Conservation (phyloP, 1,140 invertebrate genomes). For the Ridgeia piscesae region DNA sequence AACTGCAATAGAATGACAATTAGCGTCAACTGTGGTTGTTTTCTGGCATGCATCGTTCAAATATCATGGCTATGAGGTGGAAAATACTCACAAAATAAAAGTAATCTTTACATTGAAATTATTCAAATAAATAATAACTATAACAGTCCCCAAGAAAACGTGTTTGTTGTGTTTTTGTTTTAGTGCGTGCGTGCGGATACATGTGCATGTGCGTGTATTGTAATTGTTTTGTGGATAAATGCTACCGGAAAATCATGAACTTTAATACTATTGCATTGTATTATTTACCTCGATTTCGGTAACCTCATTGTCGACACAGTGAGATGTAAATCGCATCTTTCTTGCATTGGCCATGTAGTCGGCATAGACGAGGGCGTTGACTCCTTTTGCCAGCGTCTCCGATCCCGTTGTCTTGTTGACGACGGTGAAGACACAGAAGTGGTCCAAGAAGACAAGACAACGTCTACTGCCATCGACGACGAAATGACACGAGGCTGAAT, state of each 20-base stretch:
- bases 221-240: too few relatives aligned
- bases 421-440: neutral
- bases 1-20: neutral
- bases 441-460: neutral
- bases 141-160: too few relatives aligned
- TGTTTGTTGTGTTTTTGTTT: too few relatives aligned
- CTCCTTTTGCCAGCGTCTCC: neutral
- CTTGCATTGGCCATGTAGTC: neutral
- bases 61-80: neutral
- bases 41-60: neutral
- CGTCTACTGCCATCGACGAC: neutral
- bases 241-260: too few relatives aligned
- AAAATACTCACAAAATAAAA: neutral
- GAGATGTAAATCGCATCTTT: neutral
- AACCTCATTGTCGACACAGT: neutral
- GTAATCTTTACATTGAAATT: too few relatives aligned
- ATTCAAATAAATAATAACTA: too few relatives aligned
- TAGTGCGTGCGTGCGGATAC: too few relatives aligned
- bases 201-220: neutral
- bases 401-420: neutral
- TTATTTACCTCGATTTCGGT: neutral
- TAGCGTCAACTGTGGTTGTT: too few relatives aligned
- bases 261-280: too few relatives aligned
- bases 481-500: neutral
- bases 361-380: neutral